Percentiles rank a stretch among this genome's conserved stretches.
These are phyloP conservation scores for Pavo muticus DNA, from an alignment of 2,113 vertebrate species.

Conservation along the genomic window DNA sequence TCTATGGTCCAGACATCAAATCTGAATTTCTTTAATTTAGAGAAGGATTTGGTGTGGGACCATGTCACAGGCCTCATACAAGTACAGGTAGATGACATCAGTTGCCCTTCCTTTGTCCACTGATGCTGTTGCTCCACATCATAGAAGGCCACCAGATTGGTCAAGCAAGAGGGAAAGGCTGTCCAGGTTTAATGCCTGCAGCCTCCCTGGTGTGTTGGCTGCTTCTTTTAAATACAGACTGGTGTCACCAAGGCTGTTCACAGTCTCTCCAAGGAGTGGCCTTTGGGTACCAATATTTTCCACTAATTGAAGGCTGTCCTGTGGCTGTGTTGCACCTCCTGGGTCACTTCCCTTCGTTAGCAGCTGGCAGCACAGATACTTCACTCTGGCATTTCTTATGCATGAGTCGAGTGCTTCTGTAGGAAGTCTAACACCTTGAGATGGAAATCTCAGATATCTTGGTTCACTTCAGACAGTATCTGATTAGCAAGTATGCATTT, in stretches of 20 bases:
- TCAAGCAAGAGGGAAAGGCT: not conserved
- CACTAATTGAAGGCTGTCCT: no score
- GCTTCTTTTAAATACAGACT: not conserved
- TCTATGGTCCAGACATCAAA: no score
- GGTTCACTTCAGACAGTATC: not conserved
- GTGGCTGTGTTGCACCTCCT: not conserved
- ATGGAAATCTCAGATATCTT: not conserved
- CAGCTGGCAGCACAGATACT: not conserved
- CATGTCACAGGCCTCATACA: no score
- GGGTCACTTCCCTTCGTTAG: not conserved
- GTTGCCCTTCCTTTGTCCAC: not conserved
- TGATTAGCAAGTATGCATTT: not conserved
- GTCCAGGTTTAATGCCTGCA: not conserved
- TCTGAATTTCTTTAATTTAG: not conserved
- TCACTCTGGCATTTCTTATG: not conserved
- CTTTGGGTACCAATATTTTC: not conserved
- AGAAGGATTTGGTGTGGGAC: not conserved
- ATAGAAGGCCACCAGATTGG: no score
- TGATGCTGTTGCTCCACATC: not conserved
- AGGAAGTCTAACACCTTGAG: not conserved
- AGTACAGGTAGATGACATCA: no score
- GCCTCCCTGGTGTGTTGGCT: not conserved
- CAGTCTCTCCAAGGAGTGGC: not conserved
- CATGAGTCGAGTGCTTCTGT: not conserved
- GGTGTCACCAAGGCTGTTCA: not conserved